Base-by-base conservation (phyloP, 2,113 vertebrate genomes). In the Lepus americanus region DNA sequence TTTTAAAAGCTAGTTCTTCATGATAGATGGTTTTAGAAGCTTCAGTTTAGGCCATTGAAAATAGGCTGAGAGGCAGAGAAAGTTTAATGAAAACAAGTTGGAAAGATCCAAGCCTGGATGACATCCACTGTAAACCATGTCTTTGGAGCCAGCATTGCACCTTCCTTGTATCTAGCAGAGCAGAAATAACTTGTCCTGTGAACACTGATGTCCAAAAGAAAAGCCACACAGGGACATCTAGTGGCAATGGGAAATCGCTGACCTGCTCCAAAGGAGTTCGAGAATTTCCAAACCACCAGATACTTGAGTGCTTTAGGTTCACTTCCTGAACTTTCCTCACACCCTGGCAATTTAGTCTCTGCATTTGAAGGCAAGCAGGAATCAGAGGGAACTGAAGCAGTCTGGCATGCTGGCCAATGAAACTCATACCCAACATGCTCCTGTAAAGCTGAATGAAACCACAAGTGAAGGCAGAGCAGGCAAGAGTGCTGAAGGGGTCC, bases 181-280 rank as follows among this genome's bases (percentile, higher is more conserved):
- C 94, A 92, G 90, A 90, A 92, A 85, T 86, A 69, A 82, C 84
- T 89, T 93, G 74, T 6, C 2, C 1, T 14, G 6, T 27, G 39
- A 39, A 85, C 55, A 19, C 85, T 49, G 89, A 96, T 95, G 95
- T 77, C 94, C 90, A 95, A 97, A 97, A 98, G 97, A 98, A 98
- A 98, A 98, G 98, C 98, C 98, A 93, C 98, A 98, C 95, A 98
- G 98, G 97, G 98, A 98, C 98, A 98, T 97, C 98, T 98, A 98
- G 98, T 97, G 98, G 98, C 81, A 94, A n/a, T 87, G 39, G 0
- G 82, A 96, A 93, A 95, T 96, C 55, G 74, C 95, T 80, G 9
- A 17, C 64, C 74, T 88, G 19, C 61, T 96, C 63, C 55, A 96
- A 95, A 97, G 55, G 72, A 90, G 86, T 78, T 69, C 19, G 73